phyloP scores from a whole-genome alignment of 2,888 invertebrate genomes.

The Deilephila elpenor region DNA sequence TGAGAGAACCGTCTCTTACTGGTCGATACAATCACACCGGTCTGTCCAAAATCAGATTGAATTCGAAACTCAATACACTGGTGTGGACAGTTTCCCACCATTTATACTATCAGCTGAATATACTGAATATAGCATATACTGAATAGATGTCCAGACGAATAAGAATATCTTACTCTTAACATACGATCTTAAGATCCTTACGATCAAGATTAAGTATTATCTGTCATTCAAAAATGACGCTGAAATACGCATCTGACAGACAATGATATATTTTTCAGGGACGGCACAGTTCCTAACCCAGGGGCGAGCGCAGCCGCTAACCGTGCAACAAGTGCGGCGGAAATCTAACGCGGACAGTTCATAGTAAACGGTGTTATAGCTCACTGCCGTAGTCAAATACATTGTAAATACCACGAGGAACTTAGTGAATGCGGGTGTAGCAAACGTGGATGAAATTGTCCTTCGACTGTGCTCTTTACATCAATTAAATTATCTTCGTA shows the following conservation, averaged over 20 bases:
- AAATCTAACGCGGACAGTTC: constrained; percentile 83
- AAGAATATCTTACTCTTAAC: too few relatives aligned
- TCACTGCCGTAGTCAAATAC: constrained; percentile 25
- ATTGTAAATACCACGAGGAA: constrained; percentile 25
- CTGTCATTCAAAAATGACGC: background rate
- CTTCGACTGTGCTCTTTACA: constrained; percentile 16
- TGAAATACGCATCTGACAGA: background rate
- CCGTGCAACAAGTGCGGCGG: constrained; percentile 75
- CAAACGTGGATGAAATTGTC: constrained; percentile 4
- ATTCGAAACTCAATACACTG: too few relatives aligned
- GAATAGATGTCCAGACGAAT: too few relatives aligned
- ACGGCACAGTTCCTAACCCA: constrained; percentile 77
- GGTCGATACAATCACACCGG: too few relatives aligned
- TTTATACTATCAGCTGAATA: too few relatives aligned
- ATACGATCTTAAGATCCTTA: too few relatives aligned
- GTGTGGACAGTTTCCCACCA: too few relatives aligned
- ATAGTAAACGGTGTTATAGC: constrained; percentile 58
- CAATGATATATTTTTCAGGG: constrained; percentile 54
- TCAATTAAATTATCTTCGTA: constrained; percentile 23
- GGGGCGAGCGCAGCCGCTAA: constrained; percentile 72
- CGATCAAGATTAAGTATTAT: background rate
- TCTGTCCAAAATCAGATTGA: too few relatives aligned
- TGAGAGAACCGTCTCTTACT: too few relatives aligned
- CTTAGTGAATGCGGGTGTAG: background rate
- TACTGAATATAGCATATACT: too few relatives aligned